Evolutionary conservation across 2,888 invertebrate genomes (phyloP), one percentile per base, ranked within the genome.

Genomic region (Andrena trimmerana): DNA sequence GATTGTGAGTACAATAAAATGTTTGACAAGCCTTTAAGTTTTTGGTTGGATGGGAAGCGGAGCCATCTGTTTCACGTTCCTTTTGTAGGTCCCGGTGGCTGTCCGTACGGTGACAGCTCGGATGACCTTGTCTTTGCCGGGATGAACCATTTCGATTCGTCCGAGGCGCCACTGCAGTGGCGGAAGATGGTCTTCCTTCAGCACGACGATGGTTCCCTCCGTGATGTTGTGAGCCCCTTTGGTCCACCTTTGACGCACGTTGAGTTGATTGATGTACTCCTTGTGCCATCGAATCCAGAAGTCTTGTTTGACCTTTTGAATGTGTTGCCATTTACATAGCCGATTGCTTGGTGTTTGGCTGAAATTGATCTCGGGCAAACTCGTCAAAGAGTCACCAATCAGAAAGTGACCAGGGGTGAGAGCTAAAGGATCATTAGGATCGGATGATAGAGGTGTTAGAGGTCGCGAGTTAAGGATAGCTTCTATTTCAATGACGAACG

Each of bases 271-370:
- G 1, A 74, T 2, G 0, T 74, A 74, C 0, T 67, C 74, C 10
- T 60, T 59, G 2, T 59, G n/a, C 74, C 60, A 67, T 2, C 73
- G 20, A 2, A 2, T 20, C 73, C 66, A 73, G 7, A 73, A 73
- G 5, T 65, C 29, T 27, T 70, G 59, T 2, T 33, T 48, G 10
- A 8, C 20, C 0, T 24, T 13, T 13, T 71, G 71, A 0, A 62
- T 62, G 10, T 62, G 71, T 24, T 71, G 71, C 62, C 48, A 71
- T 0, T 24, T 36, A 1, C 62, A 71, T 10, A 62, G n/a, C 0
- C 20, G 8, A 27, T 62, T 48, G 8, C 1, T 8, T 20, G 71
- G 62, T n/a, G 33, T 42, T 5, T 42, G 24, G 16, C 4, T 50
- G 20, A 48, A 50, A 13, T 71, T 31, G 13, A 20, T 4, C n/a